Evolutionary conservation across 2,797 vertebrate genomes (phyloP).

Genomic region (Hirundo rustica): DNA sequence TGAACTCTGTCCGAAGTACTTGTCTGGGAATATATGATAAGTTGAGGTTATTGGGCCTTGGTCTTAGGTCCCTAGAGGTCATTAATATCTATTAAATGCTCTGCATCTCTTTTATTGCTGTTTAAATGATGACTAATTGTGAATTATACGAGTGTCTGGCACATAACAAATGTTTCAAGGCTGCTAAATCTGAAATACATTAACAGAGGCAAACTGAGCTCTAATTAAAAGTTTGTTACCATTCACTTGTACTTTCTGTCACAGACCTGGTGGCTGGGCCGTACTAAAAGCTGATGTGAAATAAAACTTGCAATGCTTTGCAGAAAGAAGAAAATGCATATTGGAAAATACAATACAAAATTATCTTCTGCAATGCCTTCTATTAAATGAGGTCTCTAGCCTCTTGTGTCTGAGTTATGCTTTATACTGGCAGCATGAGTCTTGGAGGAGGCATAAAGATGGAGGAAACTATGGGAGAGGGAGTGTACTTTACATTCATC

Average conservation of each 20-base stretch:
- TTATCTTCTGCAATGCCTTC: conserved; percentile 17
- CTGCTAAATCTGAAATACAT: neutral
- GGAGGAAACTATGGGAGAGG: neutral
- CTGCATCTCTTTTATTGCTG: neutral
- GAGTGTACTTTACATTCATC: conserved; percentile 9
- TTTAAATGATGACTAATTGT: neutral
- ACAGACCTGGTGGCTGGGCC: neutral
- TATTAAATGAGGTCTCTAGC: neutral
- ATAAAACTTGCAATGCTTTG: neutral
- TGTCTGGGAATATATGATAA: neutral
- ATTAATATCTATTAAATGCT: neutral
- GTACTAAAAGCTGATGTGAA: neutral
- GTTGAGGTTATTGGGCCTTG: neutral
- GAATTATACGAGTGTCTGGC: neutral
- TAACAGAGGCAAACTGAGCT: neutral
- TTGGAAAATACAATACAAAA: neutral
- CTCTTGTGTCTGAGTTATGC: neutral
- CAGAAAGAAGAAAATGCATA: neutral
- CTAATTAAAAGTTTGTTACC: neutral
- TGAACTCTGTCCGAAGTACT: neutral
- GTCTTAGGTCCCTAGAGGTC: neutral
- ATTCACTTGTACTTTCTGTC: neutral
- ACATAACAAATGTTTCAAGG: neutral
- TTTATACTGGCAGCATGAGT: neutral
- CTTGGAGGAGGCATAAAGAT: neutral